These are phyloP conservation scores for Falco peregrinus DNA, from an alignment of 2,797 vertebrate genomes.

Conservation along the genomic window DNA sequence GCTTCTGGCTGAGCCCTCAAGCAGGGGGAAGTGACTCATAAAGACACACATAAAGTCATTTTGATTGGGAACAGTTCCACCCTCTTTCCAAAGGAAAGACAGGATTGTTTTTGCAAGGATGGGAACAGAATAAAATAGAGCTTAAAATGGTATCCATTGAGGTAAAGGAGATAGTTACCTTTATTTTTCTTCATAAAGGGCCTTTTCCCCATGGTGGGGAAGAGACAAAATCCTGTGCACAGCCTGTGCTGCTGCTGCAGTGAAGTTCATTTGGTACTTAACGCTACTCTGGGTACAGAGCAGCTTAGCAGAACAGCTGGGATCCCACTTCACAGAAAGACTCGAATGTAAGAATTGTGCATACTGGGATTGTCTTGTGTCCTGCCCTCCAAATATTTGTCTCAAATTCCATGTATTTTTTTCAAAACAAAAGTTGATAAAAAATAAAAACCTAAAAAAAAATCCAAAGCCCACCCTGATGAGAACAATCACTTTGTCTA, in stretches of 20 bases:
- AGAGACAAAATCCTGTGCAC: accelerated
- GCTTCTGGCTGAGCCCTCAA: background rate
- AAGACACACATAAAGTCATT: background rate
- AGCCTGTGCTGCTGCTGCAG: background rate
- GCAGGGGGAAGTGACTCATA: background rate
- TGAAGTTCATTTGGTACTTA: background rate
- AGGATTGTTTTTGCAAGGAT: background rate
- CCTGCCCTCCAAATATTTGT: background rate
- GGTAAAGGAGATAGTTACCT: background rate
- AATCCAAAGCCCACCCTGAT: background rate
- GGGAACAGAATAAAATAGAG: background rate
- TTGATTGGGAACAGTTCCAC: background rate
- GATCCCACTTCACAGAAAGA: background rate
- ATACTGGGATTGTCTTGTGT: background rate
- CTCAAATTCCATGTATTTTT: background rate
- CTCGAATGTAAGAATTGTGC: background rate
- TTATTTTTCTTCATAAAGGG: background rate
- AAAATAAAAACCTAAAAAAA: background rate
- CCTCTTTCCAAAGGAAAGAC: background rate
- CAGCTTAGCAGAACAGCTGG: background rate
- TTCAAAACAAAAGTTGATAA: background rate
- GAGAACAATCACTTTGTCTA: accelerated
- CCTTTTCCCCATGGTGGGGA: background rate
- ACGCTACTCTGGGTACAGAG: background rate
- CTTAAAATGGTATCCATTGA: background rate